Evolutionary conservation across 2,113 vertebrate species (phyloP), one percentile per base, ranked within the genome.

Genomic region (Muntiacus reevesi): DNA sequence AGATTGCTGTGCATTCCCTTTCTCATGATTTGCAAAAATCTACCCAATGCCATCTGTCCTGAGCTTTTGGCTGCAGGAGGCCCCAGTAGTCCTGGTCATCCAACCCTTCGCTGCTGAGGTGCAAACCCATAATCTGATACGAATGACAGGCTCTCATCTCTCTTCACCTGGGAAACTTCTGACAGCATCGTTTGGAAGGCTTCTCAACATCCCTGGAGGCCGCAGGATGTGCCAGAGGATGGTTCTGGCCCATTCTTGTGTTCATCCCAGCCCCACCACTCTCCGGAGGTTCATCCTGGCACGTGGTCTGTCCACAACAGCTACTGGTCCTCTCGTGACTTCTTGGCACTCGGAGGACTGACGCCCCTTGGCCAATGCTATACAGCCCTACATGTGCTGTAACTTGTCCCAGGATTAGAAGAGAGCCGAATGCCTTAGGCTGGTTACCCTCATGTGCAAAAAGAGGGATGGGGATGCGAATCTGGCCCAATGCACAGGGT

Each of bases 21-120:
- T 52, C 86, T 82, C 50, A 23, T 2, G 21, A 93, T 54, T 55
- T 87, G 59, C 93, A 97, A 89, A 94, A 57, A 59, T 47, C 36
- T 92, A 52, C 21, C 90, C 78, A 54, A 2, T 1, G 7, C 93
- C 84, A 82, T 81, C 94, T 86, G 97, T 9, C 36, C 28, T 7
- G 17, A 33, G 71, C 78, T 40, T n/a, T 62, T 2, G 5, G 36
- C 60, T 10, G 43, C 33, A 5, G 78, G 40, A 5, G 67, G 40
- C 84, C 3, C 60, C 28, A 45, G 28, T 5, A 1, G 0, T 16
- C 87, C 93, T 16, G 43, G 62, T 30, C 89, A 54, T 12, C 50
- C 47, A 25, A 0, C 1, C 2, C n/a, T 79, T 17, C 1, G 30
- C 81, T 25, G 16, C 92, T 3, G 43, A 71, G 28, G 50, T 9